Base-by-base conservation (phyloP, 2,888 invertebrate genomes). In the Druceiella hillmani region DNA sequence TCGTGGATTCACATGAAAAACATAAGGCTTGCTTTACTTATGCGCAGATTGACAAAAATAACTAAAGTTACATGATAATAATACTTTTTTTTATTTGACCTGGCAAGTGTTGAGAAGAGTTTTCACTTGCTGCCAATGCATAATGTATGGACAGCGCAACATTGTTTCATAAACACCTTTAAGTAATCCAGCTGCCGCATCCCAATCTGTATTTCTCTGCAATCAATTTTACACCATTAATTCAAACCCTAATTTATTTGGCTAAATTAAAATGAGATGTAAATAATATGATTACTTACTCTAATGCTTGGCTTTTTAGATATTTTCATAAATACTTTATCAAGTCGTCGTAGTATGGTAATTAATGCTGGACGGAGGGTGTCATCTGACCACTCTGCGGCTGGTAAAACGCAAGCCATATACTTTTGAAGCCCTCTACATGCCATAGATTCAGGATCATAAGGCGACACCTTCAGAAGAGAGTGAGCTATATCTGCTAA, bases 401-500 rank as follows among this genome's bases (percentile, higher is more conserved):
- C 84, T 0, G 98, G 98, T 36, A 99, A 67, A 35, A 99, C 83
- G 50, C 86, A 84, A 40, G 84, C 87, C 90, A 91, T 92, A 55
- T 92, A 97, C 46, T 87, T 80, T 54, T 93, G 91, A 1, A 98
- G 68, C 0, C 97, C 97, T 17, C 89, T 78, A 52, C 97, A 97
- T 0, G 87, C 89, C 92, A 99, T 95, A 0, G 98, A 95, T 50
- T 87, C 86, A 0, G 95, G 89, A 67, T 99, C 99, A 62, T 98
- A 98, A 0, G 98, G 97, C 0, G 98, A 94, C 12, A 99, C 87
- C 69, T 99, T 99, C 11, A 99, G 74, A 10, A 99, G 70, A 6
- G 93, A 93, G 60, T 98, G 93, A 0, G 98, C 97, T 46, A 99
- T 90, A 54, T 99, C 99, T 2, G 97, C 94, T 35, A 99, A 67